Base-by-base conservation (phyloP, 2,113 vertebrate species). In the Thermophis baileyi region DNA sequence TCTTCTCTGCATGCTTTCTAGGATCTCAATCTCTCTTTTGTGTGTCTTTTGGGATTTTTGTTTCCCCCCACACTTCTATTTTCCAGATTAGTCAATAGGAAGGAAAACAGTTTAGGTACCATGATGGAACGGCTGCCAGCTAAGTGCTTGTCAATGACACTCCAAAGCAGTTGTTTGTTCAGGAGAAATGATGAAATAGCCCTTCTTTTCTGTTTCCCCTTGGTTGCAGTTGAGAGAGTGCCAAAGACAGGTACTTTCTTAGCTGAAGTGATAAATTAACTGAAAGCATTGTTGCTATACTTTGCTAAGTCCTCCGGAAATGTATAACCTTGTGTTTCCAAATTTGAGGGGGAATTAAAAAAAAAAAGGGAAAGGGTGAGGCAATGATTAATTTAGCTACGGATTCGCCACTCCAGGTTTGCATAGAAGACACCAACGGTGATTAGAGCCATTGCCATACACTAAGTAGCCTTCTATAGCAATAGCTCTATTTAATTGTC, bases 211-310 rank as follows among this genome's bases (percentile, higher is more conserved):
- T 81, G 18, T 40, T 81, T 40, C 35, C 74, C 35, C 74, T 81
- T 7, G 18, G 74, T 40, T 81, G 74, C 74, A 81, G 74, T 81
- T 44, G 74, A 81, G 74, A 81, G 74, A 40, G 35, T 44, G 35
- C 74, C 35, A 81, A 81, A 44, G 74, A 81, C 35, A 81, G 35
- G 14, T 81, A 81, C 35, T 81, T 81, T 81, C n/a, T 81, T 81
- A 81, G 74, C 74, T 9, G 18, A 81, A 81, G 74, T 81, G 74
- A 81, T 81, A 81, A 40, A 53, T 93, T 94, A 57, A 47, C 87
- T 89, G 89, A 90, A 93, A 94, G 47, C 92, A 85, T 46, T 35
- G 35, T 55, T 95, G 85, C 12, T 93, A 63, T 50, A 93, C 93
- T 90, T 93, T 81, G 60, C 0, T 87, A 35, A 95, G 87, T 74